Conservation (phyloP, 2,888 invertebrate genomes). For the Gisinianus flammeolus region DNA sequence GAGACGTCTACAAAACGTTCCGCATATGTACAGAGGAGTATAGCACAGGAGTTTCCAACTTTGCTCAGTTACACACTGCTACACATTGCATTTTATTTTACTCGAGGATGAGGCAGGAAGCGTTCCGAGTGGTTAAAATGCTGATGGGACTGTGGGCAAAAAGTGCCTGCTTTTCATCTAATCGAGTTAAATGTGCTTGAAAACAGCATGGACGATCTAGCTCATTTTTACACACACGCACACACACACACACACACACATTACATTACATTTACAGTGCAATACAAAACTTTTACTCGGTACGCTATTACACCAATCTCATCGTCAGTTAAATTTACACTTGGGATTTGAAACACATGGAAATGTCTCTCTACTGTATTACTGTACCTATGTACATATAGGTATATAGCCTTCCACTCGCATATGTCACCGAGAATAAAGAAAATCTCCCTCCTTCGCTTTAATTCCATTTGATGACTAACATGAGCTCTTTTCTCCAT, state of each 20-base stretch:
- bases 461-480: neutral
- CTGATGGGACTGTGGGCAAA: neutral
- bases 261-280: neutral
- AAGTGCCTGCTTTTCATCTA: constrained; percentile 6
- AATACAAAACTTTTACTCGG: neutral
- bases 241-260: no score
- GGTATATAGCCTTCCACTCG: neutral
- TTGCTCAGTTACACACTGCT: neutral
- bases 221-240: no score
- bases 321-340: neutral
- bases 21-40: neutral
- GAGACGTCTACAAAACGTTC: constrained; percentile 29
- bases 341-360: neutral
- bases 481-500: no score
- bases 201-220: constrained; percentile 24
- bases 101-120: no score
- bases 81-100: no score
- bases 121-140: no score
- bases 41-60: no score
- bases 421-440: neutral
- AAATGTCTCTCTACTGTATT: neutral
- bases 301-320: neutral
- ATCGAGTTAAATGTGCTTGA: constrained; percentile 36
- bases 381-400: neutral
- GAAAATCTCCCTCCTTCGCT: neutral